Evolutionary conservation across 2,888 invertebrate genomes (phyloP).

Genomic region (Lasioglossum calceatum): DNA sequence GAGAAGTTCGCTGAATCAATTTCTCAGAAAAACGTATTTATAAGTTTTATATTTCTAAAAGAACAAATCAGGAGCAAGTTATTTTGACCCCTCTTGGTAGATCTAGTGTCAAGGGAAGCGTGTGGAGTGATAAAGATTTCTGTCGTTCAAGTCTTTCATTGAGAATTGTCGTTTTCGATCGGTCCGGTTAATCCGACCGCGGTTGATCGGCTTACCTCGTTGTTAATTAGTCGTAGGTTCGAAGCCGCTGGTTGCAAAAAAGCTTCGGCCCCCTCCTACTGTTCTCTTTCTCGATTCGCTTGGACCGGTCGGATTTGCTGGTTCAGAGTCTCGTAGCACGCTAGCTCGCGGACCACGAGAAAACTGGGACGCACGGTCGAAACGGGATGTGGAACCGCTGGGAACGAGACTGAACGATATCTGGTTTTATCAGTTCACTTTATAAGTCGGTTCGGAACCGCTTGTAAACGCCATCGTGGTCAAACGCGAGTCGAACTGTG

Average conservation of each 20-base stretch:
- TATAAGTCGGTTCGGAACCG: constrained; percentile 69
- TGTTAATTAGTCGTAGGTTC: neutral
- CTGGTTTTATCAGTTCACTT: constrained; percentile 70
- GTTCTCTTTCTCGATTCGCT: neutral
- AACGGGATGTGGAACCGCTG: constrained; percentile 38
- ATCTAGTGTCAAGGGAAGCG: neutral
- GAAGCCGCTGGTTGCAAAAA: neutral
- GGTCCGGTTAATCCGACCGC: neutral
- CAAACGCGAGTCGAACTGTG: neutral
- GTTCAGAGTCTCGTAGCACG: constrained; percentile 17
- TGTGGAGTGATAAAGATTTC: neutral
- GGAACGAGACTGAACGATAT: constrained; percentile 61
- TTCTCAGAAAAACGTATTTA: too few species aligned
- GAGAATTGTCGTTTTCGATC: neutral
- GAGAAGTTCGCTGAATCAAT: too few species aligned
- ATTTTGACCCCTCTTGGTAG: too few species aligned
- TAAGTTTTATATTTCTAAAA: too few species aligned
- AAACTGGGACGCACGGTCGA: constrained; percentile 46
- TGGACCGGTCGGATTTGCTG: neutral
- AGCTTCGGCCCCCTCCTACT: neutral
- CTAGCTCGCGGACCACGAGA: constrained; percentile 15
- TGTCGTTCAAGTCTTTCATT: neutral
- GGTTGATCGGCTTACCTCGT: constrained; percentile 23
- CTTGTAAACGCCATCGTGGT: constrained; percentile 57
- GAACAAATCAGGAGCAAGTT: too few species aligned